phyloP scores from a whole-genome alignment of 1,140 invertebrate genomes.

The Lasaia peninsularis region DNA sequence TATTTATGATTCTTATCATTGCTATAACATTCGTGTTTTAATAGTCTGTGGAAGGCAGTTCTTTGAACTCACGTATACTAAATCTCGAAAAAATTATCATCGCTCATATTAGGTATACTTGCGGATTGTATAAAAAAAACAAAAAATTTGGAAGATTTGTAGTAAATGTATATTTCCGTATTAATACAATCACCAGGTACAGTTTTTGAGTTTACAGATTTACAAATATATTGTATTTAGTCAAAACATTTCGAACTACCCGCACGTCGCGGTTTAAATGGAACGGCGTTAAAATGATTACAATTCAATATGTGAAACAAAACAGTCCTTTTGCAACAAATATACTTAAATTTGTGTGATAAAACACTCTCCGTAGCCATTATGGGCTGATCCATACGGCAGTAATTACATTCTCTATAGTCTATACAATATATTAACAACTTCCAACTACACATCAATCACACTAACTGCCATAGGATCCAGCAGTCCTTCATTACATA shows the following conservation, averaged over 20 bases:
- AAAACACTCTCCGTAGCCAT: slow-evolving; percentile 32
- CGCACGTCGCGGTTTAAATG: slow-evolving; percentile 39
- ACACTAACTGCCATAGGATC: slow-evolving; percentile 36
- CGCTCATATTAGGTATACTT: too few species aligned
- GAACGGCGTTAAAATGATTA: slow-evolving; percentile 37
- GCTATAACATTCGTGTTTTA: too few species aligned
- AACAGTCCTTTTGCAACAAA: slow-evolving; percentile 43
- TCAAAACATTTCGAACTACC: slow-evolving; percentile 51
- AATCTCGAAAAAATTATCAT: too few species aligned
- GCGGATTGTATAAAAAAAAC: slow-evolving; percentile 35
- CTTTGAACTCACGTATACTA: too few species aligned
- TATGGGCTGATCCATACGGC: slow-evolving; percentile 28
- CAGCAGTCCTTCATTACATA: slow-evolving; percentile 43
- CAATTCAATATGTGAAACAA: slow-evolving; percentile 40
- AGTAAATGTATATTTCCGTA: slow-evolving; percentile 74
- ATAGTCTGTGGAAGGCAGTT: too few species aligned
- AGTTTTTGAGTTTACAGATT: slow-evolving; percentile 66
- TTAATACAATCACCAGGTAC: slow-evolving; percentile 75
- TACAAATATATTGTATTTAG: slow-evolving; percentile 60
- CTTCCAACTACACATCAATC: slow-evolving; percentile 28
- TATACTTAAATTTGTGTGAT: slow-evolving; percentile 51
- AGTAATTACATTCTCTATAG: slow-evolving; percentile 19
- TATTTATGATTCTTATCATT: too few species aligned
- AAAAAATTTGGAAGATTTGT: slow-evolving; percentile 65
- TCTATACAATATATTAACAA: slow-evolving; percentile 41